Evolutionary conservation across 2,113 vertebrate genomes (phyloP), one percentile per base, ranked within the genome.

Genomic region (Neoarius graeffei): DNA sequence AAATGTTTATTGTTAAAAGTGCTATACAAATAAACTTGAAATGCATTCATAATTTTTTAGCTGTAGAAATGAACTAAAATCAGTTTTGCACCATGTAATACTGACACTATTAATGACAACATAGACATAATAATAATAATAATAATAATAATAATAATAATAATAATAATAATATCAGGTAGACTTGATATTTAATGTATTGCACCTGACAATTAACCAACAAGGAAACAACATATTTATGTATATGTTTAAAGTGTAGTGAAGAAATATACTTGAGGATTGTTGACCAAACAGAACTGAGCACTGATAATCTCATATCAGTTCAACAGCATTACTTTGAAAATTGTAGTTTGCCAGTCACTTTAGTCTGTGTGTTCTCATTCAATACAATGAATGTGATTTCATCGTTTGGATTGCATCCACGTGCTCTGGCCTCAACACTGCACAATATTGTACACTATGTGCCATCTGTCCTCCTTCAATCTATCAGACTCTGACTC

Each of bases 391-490:
- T 15, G 23, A 7, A 15, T 14, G 23, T 50, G 25, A 83, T 66
- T 19, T 42, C 59, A 62, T 23, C 8, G 35, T 62, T 42, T 82
- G 80, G 14, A 27, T 20, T 59, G 20, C 4, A 20, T 83, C 42
- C 20, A 1, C 66, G 19, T 64, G 6, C 35, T 48, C 23, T n/a
- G 81, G 60, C 42, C 81, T 83, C 62, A 66, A n/a, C 13, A 66
- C 30, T 57, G 81, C 10, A 35, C 9, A 9, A 66, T 64, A 66
- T 27, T 83, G 60, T 83, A 66, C 14, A 52, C 60, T 52, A 27
- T 66, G 14, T 66, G 42, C 35, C 81, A 83, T 66, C 60, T 83
- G 81, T 83, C 42, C 59, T 66, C 42, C 42, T 52, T 50, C 25
- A 50, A 50, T 83, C 23, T n/a, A 83, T 66, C 42, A 83, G 10